Conservation (phyloP, 2,113 vertebrate species). For the Plestiodon gilberti region DNA sequence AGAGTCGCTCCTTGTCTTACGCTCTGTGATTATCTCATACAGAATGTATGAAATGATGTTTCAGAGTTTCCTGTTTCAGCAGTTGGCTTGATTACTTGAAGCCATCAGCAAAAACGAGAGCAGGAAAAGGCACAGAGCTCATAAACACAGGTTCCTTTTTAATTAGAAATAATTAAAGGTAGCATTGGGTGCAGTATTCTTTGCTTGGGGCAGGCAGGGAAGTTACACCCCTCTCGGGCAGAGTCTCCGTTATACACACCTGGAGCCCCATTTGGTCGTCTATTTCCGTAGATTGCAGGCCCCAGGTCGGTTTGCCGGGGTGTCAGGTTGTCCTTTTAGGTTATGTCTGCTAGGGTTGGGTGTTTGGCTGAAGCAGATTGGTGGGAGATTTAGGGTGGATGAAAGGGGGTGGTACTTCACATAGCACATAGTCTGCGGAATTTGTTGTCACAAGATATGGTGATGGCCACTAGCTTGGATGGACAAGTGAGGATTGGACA, state of each 20-base stretch:
- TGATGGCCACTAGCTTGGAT: too few relatives aligned
- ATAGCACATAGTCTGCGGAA: too few relatives aligned
- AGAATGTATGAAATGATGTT: not conserved
- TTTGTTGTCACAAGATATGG: too few relatives aligned
- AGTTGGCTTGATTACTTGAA: conserved; percentile 13
- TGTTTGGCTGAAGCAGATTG: too few relatives aligned
- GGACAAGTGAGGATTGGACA: too few relatives aligned
- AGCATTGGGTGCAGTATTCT: conserved; percentile 25
- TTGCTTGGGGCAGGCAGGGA: not conserved
- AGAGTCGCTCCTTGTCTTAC: conserved; percentile 19
- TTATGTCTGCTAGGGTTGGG: too few relatives aligned
- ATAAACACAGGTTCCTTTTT: conserved; percentile 40
- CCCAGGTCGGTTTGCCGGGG: not conserved
- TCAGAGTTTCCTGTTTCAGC: conserved; percentile 27
- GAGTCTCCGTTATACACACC: too few relatives aligned
- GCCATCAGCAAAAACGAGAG: conserved; percentile 11
- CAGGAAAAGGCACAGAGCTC: not conserved
- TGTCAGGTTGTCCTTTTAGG: not conserved
- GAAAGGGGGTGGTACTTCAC: too few relatives aligned
- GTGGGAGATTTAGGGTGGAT: too few relatives aligned
- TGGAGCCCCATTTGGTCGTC: too few relatives aligned
- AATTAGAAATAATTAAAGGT: conserved; percentile 61
- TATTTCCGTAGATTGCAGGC: not conserved
- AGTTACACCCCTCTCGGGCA: not conserved
- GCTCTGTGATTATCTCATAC: not conserved